Evolutionary conservation across 2,113 vertebrate genomes (phyloP), one percentile per base, ranked within the genome.

Genomic region (Axis porcinus): DNA sequence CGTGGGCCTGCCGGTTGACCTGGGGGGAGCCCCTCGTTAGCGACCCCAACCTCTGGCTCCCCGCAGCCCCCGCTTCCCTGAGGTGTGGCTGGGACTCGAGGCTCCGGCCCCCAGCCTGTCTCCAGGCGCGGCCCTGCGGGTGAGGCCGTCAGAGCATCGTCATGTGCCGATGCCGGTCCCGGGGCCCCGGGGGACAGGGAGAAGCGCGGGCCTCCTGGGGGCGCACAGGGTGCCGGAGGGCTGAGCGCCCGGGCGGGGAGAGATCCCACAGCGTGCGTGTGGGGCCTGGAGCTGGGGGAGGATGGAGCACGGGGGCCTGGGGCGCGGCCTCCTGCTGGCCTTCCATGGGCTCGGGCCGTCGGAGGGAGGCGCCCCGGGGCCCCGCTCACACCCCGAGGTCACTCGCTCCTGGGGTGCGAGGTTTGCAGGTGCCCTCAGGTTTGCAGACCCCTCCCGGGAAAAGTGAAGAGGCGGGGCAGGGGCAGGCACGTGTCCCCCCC

Each of bases 111-210:
- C 5, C 15, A 8, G 13, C 21, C n/a, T 17, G 0, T 33, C n/a
- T 40, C n/a, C 7, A 3, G 4, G 5, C 2, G 40, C 6, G 6
- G 6, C 14, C 79, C 43, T 30, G 33, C 13, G 1, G 11, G 43
- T 7, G 30, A 52, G 33, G 0, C 30, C 2, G 0, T 30, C 13
- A 4, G 8, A 21, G 64, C 36, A 17, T 60, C 15, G 0, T 16
- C 2, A 0, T 43, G 47, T 70, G 30, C 19, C 7, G 11, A 3
- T 43, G 8, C 14, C 0, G 30, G 57, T 47, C 33, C 14, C 21
- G 8, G 36, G 50, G 43, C 25, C 45, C 40, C 16, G 19, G 30
- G 43, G 67, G 14, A 13, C 6, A 23, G 45, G 58, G 57, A 52
- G 15, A 27, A 13, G 3, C 13, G 5, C 7, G 19, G 47, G 9